These are phyloP conservation scores for Catharus fuscescens DNA, from an alignment of 2,113 vertebrate species.

Conservation along the genomic window DNA sequence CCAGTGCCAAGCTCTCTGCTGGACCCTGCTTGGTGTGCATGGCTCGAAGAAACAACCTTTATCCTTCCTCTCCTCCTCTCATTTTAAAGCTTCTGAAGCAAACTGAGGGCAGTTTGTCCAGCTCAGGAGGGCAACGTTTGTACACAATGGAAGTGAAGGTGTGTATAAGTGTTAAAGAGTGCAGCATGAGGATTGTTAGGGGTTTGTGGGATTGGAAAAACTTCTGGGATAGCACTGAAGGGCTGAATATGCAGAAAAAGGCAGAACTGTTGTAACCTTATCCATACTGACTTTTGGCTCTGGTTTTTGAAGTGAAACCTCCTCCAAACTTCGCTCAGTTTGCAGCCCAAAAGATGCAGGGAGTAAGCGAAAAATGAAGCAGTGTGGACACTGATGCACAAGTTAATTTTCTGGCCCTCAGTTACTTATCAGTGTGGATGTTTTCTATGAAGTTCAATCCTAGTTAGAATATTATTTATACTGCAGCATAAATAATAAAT, in stretches of 20 bases:
- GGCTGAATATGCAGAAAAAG: background rate
- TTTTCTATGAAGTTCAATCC: background rate
- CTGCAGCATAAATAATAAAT: background rate
- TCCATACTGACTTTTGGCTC: background rate
- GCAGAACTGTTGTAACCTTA: background rate
- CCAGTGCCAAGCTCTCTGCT: background rate
- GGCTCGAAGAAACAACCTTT: background rate
- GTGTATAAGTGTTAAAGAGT: background rate
- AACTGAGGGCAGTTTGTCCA: background rate
- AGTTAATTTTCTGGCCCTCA: background rate
- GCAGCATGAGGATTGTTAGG: background rate
- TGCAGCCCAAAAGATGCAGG: background rate
- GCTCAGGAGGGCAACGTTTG: background rate
- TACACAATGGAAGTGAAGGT: background rate
- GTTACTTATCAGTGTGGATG: background rate
- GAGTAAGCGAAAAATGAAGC: background rate
- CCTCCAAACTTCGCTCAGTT: background rate
- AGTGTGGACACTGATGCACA: background rate
- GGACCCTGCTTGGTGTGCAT: rapidly evolving
- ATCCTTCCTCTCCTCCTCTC: background rate
- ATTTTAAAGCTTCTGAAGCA: background rate
- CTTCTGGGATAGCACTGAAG: background rate
- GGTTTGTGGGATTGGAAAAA: background rate
- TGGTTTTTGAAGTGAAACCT: background rate
- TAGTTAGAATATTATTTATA: background rate